phyloP scores from a whole-genome alignment of 1,140 invertebrate genomes.

The Ostrea denselamellosa region DNA sequence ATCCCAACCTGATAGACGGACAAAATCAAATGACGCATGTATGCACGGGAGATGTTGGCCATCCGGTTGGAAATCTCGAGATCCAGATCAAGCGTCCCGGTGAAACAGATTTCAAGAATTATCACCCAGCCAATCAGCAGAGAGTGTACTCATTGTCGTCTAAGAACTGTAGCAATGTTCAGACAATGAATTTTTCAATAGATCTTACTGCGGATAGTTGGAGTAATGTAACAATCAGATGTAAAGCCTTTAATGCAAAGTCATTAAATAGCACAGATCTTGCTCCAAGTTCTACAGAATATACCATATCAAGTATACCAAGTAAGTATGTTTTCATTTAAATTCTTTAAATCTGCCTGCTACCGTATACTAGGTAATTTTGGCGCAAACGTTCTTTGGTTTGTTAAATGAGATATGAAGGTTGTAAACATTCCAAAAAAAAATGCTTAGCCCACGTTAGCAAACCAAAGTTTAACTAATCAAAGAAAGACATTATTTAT shows the following conservation, averaged over 20 bases:
- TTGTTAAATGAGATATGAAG: background rate
- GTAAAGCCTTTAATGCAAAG: background rate
- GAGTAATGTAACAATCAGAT: slow-evolving; percentile 1
- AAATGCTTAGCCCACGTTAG: too few species aligned
- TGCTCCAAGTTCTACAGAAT: background rate
- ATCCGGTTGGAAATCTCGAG: background rate
- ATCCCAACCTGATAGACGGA: background rate
- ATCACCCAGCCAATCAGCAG: background rate
- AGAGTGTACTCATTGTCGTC: background rate
- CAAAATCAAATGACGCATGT: background rate
- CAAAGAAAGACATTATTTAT: too few species aligned
- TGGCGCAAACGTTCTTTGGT: background rate
- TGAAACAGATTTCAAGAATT: background rate
- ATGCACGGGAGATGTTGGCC: background rate
- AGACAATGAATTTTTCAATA: background rate
- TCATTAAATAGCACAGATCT: background rate
- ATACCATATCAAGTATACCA: background rate
- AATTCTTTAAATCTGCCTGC: background rate
- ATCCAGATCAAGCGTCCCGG: background rate
- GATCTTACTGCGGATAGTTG: background rate
- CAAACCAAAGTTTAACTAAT: too few species aligned
- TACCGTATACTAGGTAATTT: too few species aligned
- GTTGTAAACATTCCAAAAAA: too few species aligned
- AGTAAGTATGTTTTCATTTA: background rate
- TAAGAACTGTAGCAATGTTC: background rate